Evolutionary conservation across 2,888 invertebrate species (phyloP).

Genomic region (Pandemis heparana): DNA sequence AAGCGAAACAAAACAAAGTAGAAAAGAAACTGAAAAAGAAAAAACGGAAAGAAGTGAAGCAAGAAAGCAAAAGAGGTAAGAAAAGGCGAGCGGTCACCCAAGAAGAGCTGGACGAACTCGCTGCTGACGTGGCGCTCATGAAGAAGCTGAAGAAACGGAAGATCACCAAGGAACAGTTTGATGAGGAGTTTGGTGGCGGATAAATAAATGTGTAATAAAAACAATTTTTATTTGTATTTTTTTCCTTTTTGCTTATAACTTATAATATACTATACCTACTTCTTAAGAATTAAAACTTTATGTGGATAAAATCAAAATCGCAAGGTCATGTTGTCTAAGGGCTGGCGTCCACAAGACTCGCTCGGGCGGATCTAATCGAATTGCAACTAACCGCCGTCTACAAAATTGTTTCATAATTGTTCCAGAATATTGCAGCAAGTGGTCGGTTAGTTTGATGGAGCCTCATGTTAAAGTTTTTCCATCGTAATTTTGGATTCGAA

Average conservation of each 20-base stretch:
- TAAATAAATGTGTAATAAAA: constrained; percentile 53
- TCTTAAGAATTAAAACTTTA: no score
- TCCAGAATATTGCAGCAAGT: no score
- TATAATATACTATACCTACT: neutral
- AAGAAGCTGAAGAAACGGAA: constrained; percentile 95
- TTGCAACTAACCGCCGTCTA: no score
- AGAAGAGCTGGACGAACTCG: constrained; percentile 91
- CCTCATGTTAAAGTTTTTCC: no score
- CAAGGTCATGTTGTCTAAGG: no score
- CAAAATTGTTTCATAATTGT: no score
- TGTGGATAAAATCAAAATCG: no score
- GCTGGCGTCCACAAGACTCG: no score
- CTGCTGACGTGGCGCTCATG: constrained; percentile 92
- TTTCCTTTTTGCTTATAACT: no score
- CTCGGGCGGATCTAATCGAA: no score
- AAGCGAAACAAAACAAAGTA: constrained; percentile 89
- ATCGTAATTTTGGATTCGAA: no score
- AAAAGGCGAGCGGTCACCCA: constrained; percentile 84
- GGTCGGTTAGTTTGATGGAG: no score
- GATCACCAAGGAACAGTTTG: constrained; percentile 88
- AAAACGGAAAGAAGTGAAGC: constrained; percentile 86
- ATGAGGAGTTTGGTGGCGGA: constrained; percentile 85
- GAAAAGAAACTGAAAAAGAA: constrained; percentile 87
- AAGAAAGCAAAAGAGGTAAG: constrained; percentile 75
- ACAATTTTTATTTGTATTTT: constrained; percentile 19